Base-by-base conservation (phyloP, 2,888 invertebrate species). In the Oscheius sp. region DNA sequence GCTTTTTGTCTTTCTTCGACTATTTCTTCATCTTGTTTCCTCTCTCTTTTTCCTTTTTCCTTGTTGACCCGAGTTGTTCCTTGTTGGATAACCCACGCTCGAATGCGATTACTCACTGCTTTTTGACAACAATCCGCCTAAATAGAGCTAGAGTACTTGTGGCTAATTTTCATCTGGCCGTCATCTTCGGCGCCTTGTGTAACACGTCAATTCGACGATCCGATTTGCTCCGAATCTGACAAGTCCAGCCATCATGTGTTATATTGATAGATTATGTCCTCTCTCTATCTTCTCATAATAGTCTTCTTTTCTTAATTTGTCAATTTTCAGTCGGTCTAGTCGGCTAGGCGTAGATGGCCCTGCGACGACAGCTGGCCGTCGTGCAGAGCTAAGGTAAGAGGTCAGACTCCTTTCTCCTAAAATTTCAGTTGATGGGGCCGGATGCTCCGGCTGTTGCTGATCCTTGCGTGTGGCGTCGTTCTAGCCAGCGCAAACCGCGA, bases 401-500 rank as follows among this genome's bases (percentile, higher is more conserved):
- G n/a, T n/a, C n/a, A n/a, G 13, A 46, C 21, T 29, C 7, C 12
- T n/a, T 16, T 13, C 59, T 7, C 16, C 12, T 29, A 16, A 59
- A 3, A 35, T 27, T 55, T 41, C 61, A 46, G 58, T 74, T 70
- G 61, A 74, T 69, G 69, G 71, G 61, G 74, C 74, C 74, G 70
- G 46, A 64, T 71, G 64, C 64, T 66, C 63, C 59, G 61, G 55
- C 58, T 71, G 56, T 45, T 70, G 23, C 49, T 76, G 46, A 41
- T 76, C 41, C 66, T 74, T 52, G 70, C 71, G 49, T 72, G 72
- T 45, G 72, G 59, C 52, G 68, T 74, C 46, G 64, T 35, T 53
- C 35, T 52, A 46, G 68, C 69, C 43, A 41, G 29, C 21, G 73
- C 76, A 16, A 81, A 83, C 70, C 74, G 77, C 56, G 86, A 87